Percentiles rank a stretch among this genome's conserved stretches.
Conservation (phyloP, 2,888 invertebrate species). For the Melipona bicolor region DNA sequence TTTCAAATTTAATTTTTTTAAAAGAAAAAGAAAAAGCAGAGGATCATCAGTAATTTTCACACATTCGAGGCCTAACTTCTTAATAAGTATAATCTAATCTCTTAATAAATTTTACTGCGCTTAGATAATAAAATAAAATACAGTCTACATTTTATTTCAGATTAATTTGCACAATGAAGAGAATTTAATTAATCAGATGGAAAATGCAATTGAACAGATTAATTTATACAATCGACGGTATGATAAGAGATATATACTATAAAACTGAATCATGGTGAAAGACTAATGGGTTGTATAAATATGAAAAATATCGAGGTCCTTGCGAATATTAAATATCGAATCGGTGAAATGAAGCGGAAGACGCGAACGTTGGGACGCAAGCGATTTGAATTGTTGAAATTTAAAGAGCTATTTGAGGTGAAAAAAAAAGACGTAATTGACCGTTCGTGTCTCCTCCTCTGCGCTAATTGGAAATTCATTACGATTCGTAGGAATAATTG, state of each 20-base stretch:
- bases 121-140: too few relatives aligned
- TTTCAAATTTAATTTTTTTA: too few relatives aligned
- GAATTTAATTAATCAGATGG: background rate
- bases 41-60: too few relatives aligned
- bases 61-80: too few relatives aligned
- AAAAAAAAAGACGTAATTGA: background rate
- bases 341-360: conserved; percentile 2
- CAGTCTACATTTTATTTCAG: too few relatives aligned
- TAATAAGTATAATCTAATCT: too few relatives aligned
- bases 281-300: background rate
- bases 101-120: too few relatives aligned
- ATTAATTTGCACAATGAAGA: too few relatives aligned
- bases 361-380: background rate
- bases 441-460: background rate
- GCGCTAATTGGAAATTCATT: background rate
- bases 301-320: background rate
- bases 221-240: background rate
- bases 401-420: background rate
- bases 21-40: too few relatives aligned
- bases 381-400: background rate
- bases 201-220: background rate
- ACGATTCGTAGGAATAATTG: background rate
- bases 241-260: background rate
- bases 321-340: background rate
- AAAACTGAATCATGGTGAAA: background rate